These are phyloP conservation scores for Drosophila sucinea DNA, from an alignment of 1,140 invertebrate species.

Conservation along the genomic window DNA sequence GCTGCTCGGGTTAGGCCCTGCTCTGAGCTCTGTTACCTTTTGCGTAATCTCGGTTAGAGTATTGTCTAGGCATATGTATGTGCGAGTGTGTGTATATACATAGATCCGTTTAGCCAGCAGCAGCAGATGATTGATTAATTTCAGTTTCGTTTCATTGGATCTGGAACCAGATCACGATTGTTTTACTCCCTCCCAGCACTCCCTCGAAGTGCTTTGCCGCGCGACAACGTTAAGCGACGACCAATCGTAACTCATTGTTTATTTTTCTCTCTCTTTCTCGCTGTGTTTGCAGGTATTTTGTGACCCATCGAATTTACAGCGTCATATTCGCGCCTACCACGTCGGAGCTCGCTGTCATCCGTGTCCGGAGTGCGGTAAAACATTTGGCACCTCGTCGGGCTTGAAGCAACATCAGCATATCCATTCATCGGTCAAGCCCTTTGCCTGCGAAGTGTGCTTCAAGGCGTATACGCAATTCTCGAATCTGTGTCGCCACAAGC, in stretches of 20 bases:
- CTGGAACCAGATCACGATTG: slow-evolving; percentile 55
- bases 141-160: slow-evolving; percentile 76
- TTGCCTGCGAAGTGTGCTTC: slow-evolving; percentile 96
- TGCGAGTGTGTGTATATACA: slow-evolving; percentile 4
- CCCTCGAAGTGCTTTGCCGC: neutral
- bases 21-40: slow-evolving; percentile 50
- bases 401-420: slow-evolving; percentile 99
- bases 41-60: slow-evolving; percentile 68
- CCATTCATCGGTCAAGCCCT: slow-evolving; percentile 99
- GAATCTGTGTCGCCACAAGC: slow-evolving; percentile 99
- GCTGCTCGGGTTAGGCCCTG: slow-evolving; percentile 9
- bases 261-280: slow-evolving; percentile 35
- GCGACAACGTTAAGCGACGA: slow-evolving; percentile 13
- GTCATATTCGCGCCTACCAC: slow-evolving; percentile 97
- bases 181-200: neutral
- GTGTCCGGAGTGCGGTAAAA: slow-evolving; percentile 98
- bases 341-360: slow-evolving; percentile 96
- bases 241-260: slow-evolving; percentile 42
- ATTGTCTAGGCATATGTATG: slow-evolving; percentile 53
- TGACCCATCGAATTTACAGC: slow-evolving; percentile 97
- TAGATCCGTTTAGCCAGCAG: slow-evolving; percentile 71
- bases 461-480: slow-evolving; percentile 99
- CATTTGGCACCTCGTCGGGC: slow-evolving; percentile 98
- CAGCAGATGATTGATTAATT: slow-evolving; percentile 82
- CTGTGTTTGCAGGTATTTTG: slow-evolving; percentile 91